phyloP scores from a whole-genome alignment of 2,113 vertebrate genomes.

The Passer domesticus region DNA sequence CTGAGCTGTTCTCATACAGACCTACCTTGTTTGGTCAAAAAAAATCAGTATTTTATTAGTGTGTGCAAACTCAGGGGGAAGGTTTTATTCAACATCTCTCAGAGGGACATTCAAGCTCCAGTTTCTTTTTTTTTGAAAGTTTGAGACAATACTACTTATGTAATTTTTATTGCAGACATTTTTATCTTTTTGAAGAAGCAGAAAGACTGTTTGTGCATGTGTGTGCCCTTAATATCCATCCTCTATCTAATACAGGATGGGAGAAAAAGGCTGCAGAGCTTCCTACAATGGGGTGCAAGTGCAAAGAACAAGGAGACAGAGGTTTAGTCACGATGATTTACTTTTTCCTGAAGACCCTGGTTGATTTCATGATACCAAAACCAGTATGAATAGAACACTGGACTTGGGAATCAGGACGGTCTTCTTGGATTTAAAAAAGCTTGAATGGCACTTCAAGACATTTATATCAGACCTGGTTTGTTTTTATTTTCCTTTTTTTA shows the following conservation, averaged over 20 bases:
- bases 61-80: neutral
- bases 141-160: neutral
- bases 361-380: neutral
- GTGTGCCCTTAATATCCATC: neutral
- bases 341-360: neutral
- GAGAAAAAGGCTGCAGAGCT: neutral
- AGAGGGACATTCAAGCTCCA: neutral
- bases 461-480: neutral
- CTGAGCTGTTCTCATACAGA: neutral
- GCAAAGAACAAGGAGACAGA: neutral
- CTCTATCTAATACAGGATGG: neutral
- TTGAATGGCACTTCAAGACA: neutral
- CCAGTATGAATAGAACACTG: neutral
- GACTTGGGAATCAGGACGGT: neutral
- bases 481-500: neutral
- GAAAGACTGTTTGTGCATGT: neutral
- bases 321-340: neutral
- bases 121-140: neutral
- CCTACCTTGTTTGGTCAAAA: neutral
- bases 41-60: conserved; percentile 2
- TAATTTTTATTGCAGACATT: neutral
- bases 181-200: neutral
- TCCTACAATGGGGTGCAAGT: neutral
- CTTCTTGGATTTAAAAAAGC: neutral
- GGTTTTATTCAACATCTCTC: neutral